Evolutionary conservation across 2,888 invertebrate species (phyloP).

Genomic region (Entomobrya proxima): DNA sequence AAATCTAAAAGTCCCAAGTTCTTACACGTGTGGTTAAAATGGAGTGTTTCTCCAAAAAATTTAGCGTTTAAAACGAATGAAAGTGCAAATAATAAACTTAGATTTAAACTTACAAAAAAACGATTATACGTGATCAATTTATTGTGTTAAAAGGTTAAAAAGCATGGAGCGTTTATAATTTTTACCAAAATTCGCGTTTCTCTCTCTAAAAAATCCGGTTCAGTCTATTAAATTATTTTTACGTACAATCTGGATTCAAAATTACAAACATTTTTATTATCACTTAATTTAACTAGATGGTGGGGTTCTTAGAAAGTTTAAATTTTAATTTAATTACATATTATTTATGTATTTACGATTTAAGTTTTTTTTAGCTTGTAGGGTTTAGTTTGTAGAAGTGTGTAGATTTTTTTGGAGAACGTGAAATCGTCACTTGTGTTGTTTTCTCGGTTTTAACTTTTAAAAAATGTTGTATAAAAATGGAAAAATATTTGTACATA

Average conservation of each 20-base stretch:
- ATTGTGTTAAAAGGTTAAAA: background rate
- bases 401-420: background rate
- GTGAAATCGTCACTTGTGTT: background rate
- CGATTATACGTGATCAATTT: constrained; percentile 39
- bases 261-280: too few relatives aligned
- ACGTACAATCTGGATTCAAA: constrained; percentile 31
- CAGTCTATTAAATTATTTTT: constrained; percentile 19
- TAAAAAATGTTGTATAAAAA: background rate
- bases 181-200: background rate
- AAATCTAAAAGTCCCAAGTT: background rate
- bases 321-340: too few relatives aligned
- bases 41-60: too few relatives aligned
- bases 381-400: background rate
- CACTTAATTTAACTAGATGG: background rate
- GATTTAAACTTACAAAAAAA: background rate
- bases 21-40: too few relatives aligned
- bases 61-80: background rate
- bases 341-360: background rate
- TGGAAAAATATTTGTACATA: constrained; percentile 11
- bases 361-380: background rate
- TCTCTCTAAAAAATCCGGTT: constrained; percentile 38
- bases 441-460: constrained; percentile 24
- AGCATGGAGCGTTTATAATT: too few relatives aligned
- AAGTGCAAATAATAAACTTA: constrained; percentile 37
- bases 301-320: too few relatives aligned